Evolutionary conservation across 2,888 invertebrate genomes (phyloP).

Genomic region (Orthosia incerta): DNA sequence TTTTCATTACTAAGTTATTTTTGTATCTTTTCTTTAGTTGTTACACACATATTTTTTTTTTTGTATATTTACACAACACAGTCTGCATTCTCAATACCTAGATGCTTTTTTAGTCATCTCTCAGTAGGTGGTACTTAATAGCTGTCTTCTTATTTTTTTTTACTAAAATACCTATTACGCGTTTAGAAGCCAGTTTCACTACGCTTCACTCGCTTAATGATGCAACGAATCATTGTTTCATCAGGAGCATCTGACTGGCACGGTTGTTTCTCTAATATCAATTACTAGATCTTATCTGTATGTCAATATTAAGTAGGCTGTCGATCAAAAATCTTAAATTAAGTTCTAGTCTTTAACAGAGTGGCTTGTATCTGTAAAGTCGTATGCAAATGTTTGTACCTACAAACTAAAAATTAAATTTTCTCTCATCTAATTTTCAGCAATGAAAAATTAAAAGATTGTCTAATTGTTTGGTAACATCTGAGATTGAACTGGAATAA

Average conservation of each 20-base stretch:
- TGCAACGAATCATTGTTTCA: conserved; percentile 57
- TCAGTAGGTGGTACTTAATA: conserved; percentile 1
- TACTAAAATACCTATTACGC: conserved; percentile 9
- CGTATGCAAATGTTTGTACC: too few relatives aligned
- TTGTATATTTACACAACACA: conserved; percentile 10
- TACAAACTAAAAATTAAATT: too few relatives aligned
- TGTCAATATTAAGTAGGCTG: background rate
- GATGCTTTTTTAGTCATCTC: background rate
- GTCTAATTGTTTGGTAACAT: background rate
- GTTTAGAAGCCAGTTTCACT: conserved; percentile 14
- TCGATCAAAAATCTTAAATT: conserved; percentile 10
- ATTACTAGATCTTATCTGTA: conserved; percentile 34
- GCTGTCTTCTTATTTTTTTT: conserved; percentile 14
- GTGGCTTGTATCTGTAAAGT: background rate
- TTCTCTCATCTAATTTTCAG: too few relatives aligned
- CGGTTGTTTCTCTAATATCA: conserved; percentile 34
- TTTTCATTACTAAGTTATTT: background rate
- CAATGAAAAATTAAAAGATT: too few relatives aligned
- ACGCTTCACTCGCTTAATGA: conserved; percentile 23
- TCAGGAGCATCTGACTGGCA: conserved; percentile 38
- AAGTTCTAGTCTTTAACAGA: background rate
- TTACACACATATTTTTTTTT: background rate
- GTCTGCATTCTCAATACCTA: conserved; percentile 6
- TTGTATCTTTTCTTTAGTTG: background rate
- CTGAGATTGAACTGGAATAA: background rate